Evolutionary conservation across 1,140 invertebrate genomes (phyloP), one percentile per base, ranked within the genome.

Genomic region (Arion vulgaris): DNA sequence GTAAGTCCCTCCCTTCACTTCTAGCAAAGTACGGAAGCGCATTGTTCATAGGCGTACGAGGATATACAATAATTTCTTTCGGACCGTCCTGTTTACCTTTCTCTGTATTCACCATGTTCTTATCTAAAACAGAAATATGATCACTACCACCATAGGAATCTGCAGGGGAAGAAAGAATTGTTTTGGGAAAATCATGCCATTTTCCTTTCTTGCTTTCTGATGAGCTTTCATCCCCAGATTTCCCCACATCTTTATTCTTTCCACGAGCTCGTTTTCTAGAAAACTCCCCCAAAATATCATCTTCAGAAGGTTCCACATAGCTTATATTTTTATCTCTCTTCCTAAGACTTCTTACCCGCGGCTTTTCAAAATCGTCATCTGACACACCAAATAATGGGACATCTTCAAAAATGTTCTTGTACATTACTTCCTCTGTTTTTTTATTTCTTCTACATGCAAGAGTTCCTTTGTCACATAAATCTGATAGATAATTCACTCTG

Each of bases 231-330:
- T 49, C 19, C 19, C 45, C 19, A 11, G 19, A 49, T 49, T 49
- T 49, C 9, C 9, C 45, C 19, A 49, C 45, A 49, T 49, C 45
- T 19, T 49, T 49, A 62, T 15, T n/a, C 36, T 62, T 77, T 32
- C 7, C 15, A 41, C 49, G 75, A 32, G 51, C 57, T 5, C 51
- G 75, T 34, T 77, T 77, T 17, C 51, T 77, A 23, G n/a, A 9
- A 66, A 77, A 77, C 23, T 77, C 75, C 7, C 36, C 57, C 19
- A 77, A 15, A 15, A 77, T 77, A n/a, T 77, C 75, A 77, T 57
- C 75, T n/a, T 80, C 77, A 39, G 62, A 39, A 1, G 77, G 77
- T 41, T 80, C 77, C 23, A 69, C 36, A 41, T 80, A 80, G 39
- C 62, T 68, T 7, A 80, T 80, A 41, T 38, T 38, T 45, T 80